Evolutionary conservation across 1,140 invertebrate genomes (phyloP), one percentile per base, ranked within the genome.

Genomic region (Caenorhabditis remanei): DNA sequence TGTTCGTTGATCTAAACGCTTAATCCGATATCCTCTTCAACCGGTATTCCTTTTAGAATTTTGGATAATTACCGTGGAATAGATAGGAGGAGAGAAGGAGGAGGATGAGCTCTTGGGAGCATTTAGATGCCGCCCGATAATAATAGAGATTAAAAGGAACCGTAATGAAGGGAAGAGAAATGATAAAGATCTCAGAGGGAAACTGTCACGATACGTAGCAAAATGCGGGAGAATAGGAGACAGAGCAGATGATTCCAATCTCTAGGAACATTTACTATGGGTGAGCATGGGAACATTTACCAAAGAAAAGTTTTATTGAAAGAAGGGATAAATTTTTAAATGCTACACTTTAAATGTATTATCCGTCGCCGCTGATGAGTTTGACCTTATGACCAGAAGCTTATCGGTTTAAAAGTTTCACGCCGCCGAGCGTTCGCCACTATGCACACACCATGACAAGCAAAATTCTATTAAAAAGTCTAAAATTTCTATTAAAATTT

Each of bases 401-500:
- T 32, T 32, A 32, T 2, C 32, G 32, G 32, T 32, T 32, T 32
- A 32, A 32, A 32, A 32, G 32, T 32, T 32, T 0, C 0, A 32
- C 32, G 32, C 32, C 32, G 32, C 32, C 32, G 32, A 32, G 32
- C 1, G 32, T 32, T 32, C 2, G 32, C 32, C 32, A 32, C 32
- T 32, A 1, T 0, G 32, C 32, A 32, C 0, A 32, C 32, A 32
- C 32, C 1, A 32, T 32, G 32, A 32, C 32, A 32, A 32, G 32
- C 32, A 32, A 32, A 32, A 1, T 32, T 40, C 24, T 19, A 55
- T 71, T 19, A 87, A 4, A n/a, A 65, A n/a, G n/a, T n/a, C n/a
- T n/a, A n/a, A n/a, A 32, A 32, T 32, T 32, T 40, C 24, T 19
- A 55, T 71, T 19, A 87, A 4, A n/a, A 65, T 46, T 89, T 89